Evolutionary conservation across 30 jellyfish, hydroid and myxozoan species (phyloP).

Genomic region (Chironex yamaguchii): DNA sequence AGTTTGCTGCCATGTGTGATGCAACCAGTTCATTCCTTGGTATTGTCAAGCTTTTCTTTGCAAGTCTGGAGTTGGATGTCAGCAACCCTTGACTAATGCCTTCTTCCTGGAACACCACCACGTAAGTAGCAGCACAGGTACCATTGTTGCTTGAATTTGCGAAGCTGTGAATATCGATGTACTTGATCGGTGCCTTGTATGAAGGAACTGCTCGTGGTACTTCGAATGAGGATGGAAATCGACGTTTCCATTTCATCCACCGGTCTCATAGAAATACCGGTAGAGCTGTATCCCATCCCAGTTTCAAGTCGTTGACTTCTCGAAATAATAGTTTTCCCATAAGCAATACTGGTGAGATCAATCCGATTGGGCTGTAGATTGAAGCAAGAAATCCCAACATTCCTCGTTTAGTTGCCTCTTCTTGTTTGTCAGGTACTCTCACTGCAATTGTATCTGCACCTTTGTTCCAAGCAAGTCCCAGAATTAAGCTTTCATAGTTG

Average conservation of each 20-base stretch:
- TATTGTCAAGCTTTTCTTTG: constrained; percentile 46
- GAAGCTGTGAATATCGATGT: neutral
- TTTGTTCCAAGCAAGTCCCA: neutral
- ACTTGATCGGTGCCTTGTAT: neutral
- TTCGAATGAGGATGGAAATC: neutral
- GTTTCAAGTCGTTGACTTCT: neutral
- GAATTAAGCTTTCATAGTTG: neutral
- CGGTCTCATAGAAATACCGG: neutral
- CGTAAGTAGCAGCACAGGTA: constrained; percentile 56
- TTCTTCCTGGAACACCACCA: constrained; percentile 40
- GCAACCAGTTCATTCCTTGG: constrained; percentile 66
- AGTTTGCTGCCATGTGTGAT: constrained; percentile 57
- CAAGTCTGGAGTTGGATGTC: constrained; percentile 28
- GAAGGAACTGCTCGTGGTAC: neutral
- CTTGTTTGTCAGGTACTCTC: neutral
- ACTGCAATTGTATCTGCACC: neutral
- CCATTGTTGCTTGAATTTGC: neutral
- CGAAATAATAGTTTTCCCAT: neutral
- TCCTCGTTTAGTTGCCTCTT: neutral
- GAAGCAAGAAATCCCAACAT: neutral
- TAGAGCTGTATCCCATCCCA: neutral
- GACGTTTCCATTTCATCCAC: neutral
- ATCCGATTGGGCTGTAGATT: neutral
- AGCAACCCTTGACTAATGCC: constrained; percentile 38
- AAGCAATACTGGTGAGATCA: neutral